phyloP scores from a whole-genome alignment of 2,797 vertebrate species.

The Cossypha heuglini region DNA sequence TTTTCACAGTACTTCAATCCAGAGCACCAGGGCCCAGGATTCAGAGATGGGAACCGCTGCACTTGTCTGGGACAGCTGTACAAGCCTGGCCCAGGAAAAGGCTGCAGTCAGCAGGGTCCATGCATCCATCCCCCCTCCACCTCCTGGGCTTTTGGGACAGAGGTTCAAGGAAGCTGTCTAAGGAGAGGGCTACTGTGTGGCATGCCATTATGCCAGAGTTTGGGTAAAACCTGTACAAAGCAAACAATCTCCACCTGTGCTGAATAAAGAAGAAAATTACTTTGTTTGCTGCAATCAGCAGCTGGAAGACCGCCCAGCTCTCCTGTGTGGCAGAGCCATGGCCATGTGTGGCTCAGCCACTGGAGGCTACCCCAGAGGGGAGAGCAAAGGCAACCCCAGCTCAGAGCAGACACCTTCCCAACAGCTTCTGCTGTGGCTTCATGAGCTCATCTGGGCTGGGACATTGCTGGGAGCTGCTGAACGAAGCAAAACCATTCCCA shows the following conservation, averaged over 20 bases:
- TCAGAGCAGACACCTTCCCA: background rate
- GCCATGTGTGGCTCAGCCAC: background rate
- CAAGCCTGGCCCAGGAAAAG: background rate
- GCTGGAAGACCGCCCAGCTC: background rate
- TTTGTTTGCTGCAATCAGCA: background rate
- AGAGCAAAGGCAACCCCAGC: background rate
- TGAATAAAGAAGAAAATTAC: background rate
- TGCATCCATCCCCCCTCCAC: background rate
- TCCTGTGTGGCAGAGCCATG: background rate
- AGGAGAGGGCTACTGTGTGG: background rate
- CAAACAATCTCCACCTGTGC: background rate
- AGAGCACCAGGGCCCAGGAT: background rate
- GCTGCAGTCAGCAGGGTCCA: background rate
- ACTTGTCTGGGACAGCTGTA: background rate
- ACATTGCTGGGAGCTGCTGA: background rate
- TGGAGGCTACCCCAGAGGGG: background rate
- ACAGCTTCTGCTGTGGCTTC: background rate
- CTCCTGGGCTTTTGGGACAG: background rate
- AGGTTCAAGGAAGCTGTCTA: background rate
- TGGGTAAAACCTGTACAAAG: background rate
- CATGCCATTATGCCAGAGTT: background rate
- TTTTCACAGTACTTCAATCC: background rate
- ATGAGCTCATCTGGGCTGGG: background rate
- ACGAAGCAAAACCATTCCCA: background rate
- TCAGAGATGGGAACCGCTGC: fast-evolving